Conservation (phyloP, 2,113 vertebrate species). For the Psilopogon haemacephalus region DNA sequence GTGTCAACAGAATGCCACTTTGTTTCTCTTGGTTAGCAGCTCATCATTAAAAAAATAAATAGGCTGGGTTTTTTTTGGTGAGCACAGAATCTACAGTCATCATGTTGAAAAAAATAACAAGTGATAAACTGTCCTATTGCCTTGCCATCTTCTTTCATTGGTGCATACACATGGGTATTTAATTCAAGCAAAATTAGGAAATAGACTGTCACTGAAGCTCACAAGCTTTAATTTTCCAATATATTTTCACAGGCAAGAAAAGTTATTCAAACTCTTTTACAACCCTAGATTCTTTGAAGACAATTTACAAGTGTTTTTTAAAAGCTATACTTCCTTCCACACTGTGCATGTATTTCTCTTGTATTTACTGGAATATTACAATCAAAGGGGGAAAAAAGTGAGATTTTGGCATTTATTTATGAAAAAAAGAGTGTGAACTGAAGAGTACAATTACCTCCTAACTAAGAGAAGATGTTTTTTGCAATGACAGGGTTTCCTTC, state of each 20-base stretch:
- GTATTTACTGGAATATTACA: not conserved
- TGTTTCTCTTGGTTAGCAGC: slow-evolving; percentile 74
- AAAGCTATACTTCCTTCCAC: not conserved
- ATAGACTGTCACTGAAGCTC: not conserved
- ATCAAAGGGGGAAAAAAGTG: not conserved
- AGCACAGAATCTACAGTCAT: slow-evolving; percentile 54
- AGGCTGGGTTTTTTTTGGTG: slow-evolving; percentile 45
- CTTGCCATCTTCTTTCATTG: not conserved
- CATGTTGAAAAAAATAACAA: slow-evolving; percentile 67
- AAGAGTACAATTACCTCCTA: not conserved
- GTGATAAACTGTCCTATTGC: slow-evolving; percentile 57
- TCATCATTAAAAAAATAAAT: slow-evolving; percentile 77
- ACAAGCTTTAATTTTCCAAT: not conserved
- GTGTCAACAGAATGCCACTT: slow-evolving; percentile 80
- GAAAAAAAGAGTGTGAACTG: not conserved
- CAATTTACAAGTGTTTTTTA: not conserved
- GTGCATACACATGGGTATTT: not conserved
- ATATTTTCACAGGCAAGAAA: not conserved
- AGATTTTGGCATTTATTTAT: not conserved
- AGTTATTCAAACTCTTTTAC: not conserved
- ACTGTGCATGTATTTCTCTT: not conserved
- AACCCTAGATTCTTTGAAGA: not conserved
- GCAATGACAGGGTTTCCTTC: not conserved
- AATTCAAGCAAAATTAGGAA: not conserved
- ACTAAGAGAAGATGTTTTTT: not conserved